A percentile compares a stretch with the other conserved stretches of the same genome.
Conservation (phyloP, 2,888 invertebrate genomes). For the Norana najaformis region DNA sequence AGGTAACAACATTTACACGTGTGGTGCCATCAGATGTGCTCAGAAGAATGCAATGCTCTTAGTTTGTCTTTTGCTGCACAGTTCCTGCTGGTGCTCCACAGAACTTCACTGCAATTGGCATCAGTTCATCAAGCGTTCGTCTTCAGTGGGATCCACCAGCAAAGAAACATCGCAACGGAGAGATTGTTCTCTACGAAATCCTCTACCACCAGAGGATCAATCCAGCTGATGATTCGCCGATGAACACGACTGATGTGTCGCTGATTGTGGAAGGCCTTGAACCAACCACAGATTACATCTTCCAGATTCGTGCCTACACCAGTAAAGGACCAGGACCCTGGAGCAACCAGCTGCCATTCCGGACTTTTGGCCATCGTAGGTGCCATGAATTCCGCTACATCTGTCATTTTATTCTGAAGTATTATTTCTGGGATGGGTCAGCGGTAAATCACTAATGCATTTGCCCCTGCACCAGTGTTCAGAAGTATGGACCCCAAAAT, state of each 20-base stretch:
- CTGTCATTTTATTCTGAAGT: too few relatives aligned
- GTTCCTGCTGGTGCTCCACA: conserved; percentile 63
- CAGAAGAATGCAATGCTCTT: not conserved
- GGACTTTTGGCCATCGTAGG: conserved; percentile 47
- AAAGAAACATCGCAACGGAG: conserved; percentile 87
- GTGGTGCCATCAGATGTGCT: not conserved
- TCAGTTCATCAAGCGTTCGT: conserved; percentile 70
- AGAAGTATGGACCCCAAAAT: too few relatives aligned
- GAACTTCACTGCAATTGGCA: conserved; percentile 77
- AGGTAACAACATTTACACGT: not conserved
- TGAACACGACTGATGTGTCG: conserved; percentile 57
- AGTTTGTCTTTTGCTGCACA: conserved; percentile 38
- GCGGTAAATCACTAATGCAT: too few relatives aligned
- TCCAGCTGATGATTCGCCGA: conserved; percentile 62
- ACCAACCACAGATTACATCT: conserved; percentile 90
- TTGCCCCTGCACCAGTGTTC: too few relatives aligned
- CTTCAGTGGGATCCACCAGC: conserved; percentile 70
- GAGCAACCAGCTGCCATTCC: conserved; percentile 76
- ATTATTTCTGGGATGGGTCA: too few relatives aligned
- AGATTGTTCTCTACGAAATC: conserved; percentile 88
- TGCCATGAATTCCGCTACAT: not conserved
- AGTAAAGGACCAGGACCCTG: conserved; percentile 87
- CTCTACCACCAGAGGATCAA: conserved; percentile 72
- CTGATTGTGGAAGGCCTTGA: conserved; percentile 69
- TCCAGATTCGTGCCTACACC: conserved; percentile 88